These are phyloP conservation scores for Mustelus asterias DNA, from an alignment of 2,113 vertebrate genomes.

Conservation along the genomic window DNA sequence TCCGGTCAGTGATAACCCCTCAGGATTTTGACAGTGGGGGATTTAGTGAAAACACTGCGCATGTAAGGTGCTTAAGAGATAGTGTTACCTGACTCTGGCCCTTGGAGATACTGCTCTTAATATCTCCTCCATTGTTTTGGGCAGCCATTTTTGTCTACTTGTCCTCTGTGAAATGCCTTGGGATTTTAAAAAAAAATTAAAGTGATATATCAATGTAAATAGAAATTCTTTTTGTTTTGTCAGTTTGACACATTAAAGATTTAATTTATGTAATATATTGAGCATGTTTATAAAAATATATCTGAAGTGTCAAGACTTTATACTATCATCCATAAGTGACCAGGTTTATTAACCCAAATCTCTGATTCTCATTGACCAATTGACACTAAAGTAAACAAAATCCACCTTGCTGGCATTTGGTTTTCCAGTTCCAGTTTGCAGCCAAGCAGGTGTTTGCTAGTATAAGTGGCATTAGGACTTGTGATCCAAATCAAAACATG, in stretches of 20 bases:
- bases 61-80: too few relatives aligned
- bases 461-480: neutral
- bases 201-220: neutral
- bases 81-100: too few relatives aligned
- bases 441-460: neutral
- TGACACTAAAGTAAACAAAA: neutral
- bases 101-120: neutral
- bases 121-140: neutral
- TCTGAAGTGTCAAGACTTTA: neutral
- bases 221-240: too few relatives aligned
- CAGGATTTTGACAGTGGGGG: too few relatives aligned
- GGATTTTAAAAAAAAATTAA: neutral
- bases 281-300: neutral
- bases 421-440: neutral
- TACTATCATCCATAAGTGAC: neutral
- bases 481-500: neutral
- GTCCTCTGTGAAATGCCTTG: too few relatives aligned
- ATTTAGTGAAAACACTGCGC: too few relatives aligned
- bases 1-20: too few relatives aligned
- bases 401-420: too few relatives aligned
- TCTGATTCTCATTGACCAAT: neutral
- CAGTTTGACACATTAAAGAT: neutral
- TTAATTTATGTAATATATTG: neutral
- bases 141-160: neutral
- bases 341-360: neutral